Evolutionary conservation across 1,140 invertebrate genomes (phyloP), one percentile per base, ranked within the genome.

Genomic region (Babylonia areolata): DNA sequence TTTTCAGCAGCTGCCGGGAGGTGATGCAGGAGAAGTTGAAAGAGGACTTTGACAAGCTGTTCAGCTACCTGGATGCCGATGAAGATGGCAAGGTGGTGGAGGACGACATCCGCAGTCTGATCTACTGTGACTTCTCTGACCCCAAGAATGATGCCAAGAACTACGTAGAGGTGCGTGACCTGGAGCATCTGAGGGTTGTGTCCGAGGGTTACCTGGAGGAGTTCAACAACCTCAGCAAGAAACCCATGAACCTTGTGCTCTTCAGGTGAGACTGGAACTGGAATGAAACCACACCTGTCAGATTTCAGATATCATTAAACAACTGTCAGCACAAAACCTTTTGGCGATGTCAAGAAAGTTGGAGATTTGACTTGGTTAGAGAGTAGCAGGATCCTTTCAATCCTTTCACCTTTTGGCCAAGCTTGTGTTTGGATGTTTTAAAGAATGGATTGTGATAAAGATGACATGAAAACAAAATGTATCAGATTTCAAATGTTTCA

Each of bases 111-210:
- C 95, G 98, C 83, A 97, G 97, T 89, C 95, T 99, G 69, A 96
- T 99, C 46, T 99, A 97, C 93, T 99, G 98, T 94, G 98, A 99
- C 94, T 99, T 99, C 94, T 96, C 96, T 1, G 98, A 99, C 95
- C 97, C 98, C 0, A 99, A 99, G 95, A 97, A 97, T 1, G 98
- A 99, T 89, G 96, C 96, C 37, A 96, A 97, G 64, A 96, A 97
- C 90, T 99, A 99, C 90, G 96, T 97, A 89, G 98, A 99, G 95
- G 97, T 98, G 0, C 94, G 95, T 2, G 97, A 99, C 92, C 95
- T 99, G 88, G 97, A 98, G 87, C 95, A 96, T 82, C 95, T 99
- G 69, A 96, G 96, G 88, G 95, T 95, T 0, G 97, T 98, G 31
- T 97, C 98, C 0, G 98, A 99, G 92, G 96, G 96, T 0, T 99